Conservation (phyloP, 2,888 invertebrate genomes). For the Liopterus haemorrhoidalis region DNA sequence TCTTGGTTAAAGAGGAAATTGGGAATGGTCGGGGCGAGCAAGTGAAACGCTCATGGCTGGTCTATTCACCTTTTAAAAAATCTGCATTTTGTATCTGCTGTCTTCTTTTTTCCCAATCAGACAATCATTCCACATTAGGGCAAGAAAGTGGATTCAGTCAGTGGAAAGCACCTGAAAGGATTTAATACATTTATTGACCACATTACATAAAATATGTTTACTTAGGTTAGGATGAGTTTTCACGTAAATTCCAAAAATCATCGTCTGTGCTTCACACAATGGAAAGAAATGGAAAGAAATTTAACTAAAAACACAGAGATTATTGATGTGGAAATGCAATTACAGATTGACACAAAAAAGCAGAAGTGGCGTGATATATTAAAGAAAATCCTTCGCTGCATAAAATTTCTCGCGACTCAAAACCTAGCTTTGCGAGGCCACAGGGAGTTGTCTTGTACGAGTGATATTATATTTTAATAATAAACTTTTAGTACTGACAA, state of each 20-base stretch:
- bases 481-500: too few relatives aligned
- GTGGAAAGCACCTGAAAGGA: constrained; percentile 7
- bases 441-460: too few relatives aligned
- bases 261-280: constrained; percentile 3
- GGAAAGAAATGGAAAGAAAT: constrained; percentile 9
- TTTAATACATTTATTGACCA: too few relatives aligned
- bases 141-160: constrained; percentile 5
- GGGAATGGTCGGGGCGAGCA: constrained; percentile 8
- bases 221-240: neutral
- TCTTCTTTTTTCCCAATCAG: constrained; percentile 7
- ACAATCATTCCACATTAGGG: constrained; percentile 7
- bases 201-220: too few relatives aligned
- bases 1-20: constrained; percentile 8
- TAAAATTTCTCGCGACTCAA: too few relatives aligned
- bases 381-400: too few relatives aligned
- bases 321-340: constrained; percentile 6
- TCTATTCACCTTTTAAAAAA: neutral
- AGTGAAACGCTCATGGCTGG: constrained; percentile 6
- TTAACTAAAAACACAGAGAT: constrained; percentile 6
- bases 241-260: constrained; percentile 8
- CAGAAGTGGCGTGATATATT: neutral
- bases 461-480: too few relatives aligned
- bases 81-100: constrained; percentile 8
- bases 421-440: too few relatives aligned
- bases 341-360: constrained; percentile 1